These are phyloP conservation scores for Cryptoblepharus egeriae DNA, from an alignment of 2,797 vertebrate species.

Conservation along the genomic window DNA sequence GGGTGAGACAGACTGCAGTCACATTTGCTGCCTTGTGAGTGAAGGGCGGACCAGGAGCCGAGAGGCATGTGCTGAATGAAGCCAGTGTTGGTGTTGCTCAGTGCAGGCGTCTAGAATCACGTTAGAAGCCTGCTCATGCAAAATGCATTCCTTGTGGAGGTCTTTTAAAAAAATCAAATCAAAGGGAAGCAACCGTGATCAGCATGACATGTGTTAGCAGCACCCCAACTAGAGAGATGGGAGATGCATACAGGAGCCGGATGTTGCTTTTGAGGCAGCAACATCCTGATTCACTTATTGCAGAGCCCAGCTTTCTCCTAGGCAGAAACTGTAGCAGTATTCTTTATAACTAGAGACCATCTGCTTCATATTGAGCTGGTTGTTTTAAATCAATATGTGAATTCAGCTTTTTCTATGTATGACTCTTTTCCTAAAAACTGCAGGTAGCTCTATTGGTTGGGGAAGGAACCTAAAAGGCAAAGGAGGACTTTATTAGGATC, in stretches of 20 bases:
- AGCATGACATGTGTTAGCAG: background rate
- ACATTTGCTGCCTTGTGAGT: constrained; percentile 35
- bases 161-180: background rate
- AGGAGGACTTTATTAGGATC: too few species aligned
- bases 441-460: too few species aligned
- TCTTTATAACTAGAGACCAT: background rate
- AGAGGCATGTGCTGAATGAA: constrained; percentile 4
- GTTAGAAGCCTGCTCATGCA: background rate
- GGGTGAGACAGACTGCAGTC: constrained; percentile 25
- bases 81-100: background rate
- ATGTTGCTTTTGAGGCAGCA: background rate
- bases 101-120: background rate
- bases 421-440: too few species aligned
- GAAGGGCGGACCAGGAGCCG: background rate
- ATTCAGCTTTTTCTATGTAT: background rate
- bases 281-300: background rate
- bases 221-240: background rate
- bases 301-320: background rate
- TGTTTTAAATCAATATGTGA: background rate
- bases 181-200: background rate
- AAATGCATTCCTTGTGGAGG: constrained; percentile 4
- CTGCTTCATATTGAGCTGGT: background rate
- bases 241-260: background rate
- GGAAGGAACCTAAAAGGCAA: too few species aligned
- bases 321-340: background rate